phyloP scores from a whole-genome alignment of 2,113 vertebrate genomes.

The Entomyzon cyanotis region DNA sequence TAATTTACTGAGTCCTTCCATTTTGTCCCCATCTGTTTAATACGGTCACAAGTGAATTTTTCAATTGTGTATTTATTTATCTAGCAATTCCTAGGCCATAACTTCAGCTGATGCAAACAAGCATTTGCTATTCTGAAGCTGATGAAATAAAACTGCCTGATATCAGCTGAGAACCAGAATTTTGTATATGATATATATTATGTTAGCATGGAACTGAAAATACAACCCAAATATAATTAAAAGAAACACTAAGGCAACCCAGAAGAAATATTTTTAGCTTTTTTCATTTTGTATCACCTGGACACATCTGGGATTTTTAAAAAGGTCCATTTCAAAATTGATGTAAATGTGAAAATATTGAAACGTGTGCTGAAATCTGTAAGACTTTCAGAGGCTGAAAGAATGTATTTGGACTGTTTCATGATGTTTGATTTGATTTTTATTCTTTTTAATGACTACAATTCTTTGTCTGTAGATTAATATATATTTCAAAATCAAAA shows the following conservation, averaged over 20 bases:
- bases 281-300: background rate
- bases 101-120: background rate
- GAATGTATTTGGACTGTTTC: background rate
- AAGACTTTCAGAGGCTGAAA: background rate
- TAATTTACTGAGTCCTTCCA: background rate
- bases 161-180: background rate
- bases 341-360: background rate
- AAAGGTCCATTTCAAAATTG: background rate
- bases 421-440: background rate
- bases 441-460: background rate
- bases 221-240: background rate
- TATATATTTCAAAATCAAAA: background rate
- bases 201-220: background rate
- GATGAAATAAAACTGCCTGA: background rate
- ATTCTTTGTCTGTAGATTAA: background rate
- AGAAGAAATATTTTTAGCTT: background rate
- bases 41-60: background rate
- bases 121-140: background rate
- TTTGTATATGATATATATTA: accelerated
- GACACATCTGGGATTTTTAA: background rate
- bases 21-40: background rate
- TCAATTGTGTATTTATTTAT: background rate
- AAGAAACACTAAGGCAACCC: background rate
- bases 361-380: background rate
- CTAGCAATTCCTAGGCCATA: background rate